phyloP scores from a whole-genome alignment of 2,888 invertebrate species.

The Alloplasta piceator region DNA sequence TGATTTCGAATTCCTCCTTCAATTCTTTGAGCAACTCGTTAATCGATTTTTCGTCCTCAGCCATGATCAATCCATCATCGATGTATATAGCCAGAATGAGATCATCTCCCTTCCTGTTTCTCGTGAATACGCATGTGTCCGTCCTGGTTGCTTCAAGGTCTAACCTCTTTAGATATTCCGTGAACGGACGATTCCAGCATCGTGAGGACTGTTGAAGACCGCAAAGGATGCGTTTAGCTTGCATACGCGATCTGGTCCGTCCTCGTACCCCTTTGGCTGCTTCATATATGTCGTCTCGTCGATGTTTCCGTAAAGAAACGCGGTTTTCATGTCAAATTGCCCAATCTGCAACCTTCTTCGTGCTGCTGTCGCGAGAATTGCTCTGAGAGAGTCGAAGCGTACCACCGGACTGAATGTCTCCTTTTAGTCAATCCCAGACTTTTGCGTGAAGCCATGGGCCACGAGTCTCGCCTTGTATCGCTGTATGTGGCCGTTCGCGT shows the following conservation, averaged over 20 bases:
- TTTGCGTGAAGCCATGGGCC: too few species aligned
- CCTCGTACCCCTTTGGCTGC: conserved; percentile 76
- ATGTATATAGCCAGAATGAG: conserved; percentile 6
- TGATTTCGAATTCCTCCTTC: neutral
- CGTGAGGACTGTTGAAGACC: conserved; percentile 53
- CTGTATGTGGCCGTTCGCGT: too few species aligned
- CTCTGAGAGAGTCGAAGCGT: too few species aligned
- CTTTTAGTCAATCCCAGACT: too few species aligned
- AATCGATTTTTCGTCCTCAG: neutral
- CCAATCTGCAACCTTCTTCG: too few species aligned
- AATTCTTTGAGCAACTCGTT: neutral
- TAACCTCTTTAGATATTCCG: conserved; percentile 17
- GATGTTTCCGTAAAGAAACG: too few species aligned
- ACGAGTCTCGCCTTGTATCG: too few species aligned
- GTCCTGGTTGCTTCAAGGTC: conserved; percentile 23
- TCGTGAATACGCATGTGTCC: conserved; percentile 42
- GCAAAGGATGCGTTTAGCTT: conserved; percentile 44
- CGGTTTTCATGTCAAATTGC: too few species aligned
- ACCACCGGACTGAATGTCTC: too few species aligned
- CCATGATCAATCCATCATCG: neutral
- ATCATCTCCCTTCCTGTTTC: neutral
- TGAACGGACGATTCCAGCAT: conserved; percentile 47
- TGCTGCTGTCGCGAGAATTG: too few species aligned
- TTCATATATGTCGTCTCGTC: conserved; percentile 76
- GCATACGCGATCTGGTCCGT: conserved; percentile 67